phyloP scores from a whole-genome alignment of 2,113 vertebrate genomes.

The Aleadryas rufinucha region DNA sequence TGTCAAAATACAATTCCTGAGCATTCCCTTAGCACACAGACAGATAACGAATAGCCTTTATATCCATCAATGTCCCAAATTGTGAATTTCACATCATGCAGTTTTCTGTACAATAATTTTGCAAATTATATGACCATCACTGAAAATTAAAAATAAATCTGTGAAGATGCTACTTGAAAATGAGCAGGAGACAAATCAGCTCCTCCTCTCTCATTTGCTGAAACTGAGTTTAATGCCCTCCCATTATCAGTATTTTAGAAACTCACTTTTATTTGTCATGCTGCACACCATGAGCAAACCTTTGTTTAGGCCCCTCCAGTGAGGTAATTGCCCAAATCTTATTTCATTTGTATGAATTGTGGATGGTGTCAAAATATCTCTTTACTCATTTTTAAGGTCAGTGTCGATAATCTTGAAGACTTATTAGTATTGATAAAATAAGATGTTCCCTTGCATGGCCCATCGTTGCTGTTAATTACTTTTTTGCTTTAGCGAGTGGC shows the following conservation, averaged over 20 bases:
- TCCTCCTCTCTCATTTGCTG: background rate
- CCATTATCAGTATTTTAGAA: background rate
- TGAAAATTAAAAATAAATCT: background rate
- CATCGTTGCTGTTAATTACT: slow-evolving; percentile 12
- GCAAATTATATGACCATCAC: background rate
- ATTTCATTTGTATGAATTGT: background rate
- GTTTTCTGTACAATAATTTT: background rate
- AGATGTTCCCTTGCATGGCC: background rate
- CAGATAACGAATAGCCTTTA: background rate
- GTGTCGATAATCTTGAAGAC: background rate
- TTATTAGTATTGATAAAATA: slow-evolving; percentile 31
- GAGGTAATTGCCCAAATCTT: background rate
- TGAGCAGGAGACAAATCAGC: background rate
- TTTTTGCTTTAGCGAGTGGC: background rate
- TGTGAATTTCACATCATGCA: background rate
- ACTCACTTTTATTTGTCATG: background rate
- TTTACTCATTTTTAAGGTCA: slow-evolving; percentile 45
- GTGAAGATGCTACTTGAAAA: background rate
- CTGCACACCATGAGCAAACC: background rate
- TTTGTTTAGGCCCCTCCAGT: background rate
- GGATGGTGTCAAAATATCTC: slow-evolving; percentile 7
- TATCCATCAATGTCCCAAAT: background rate
- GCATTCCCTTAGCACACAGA: background rate
- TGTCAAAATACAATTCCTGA: background rate
- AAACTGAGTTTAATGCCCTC: background rate